Conservation (phyloP, 2,797 vertebrate genomes). For the Sciurus carolinensis region DNA sequence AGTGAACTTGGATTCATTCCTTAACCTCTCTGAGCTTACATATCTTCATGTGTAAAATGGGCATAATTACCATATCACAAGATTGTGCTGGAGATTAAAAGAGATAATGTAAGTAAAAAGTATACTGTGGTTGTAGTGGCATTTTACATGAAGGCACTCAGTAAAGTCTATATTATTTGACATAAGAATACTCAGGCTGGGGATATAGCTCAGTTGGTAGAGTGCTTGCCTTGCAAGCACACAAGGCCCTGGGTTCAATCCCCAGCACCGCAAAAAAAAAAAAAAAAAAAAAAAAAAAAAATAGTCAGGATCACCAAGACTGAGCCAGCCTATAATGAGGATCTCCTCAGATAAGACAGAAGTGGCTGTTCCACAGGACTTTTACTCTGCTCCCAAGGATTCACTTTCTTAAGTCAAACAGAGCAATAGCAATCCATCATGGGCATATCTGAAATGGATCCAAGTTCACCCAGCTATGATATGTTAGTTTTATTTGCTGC, state of each 20-base stretch:
- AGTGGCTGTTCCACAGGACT: neutral
- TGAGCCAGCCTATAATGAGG: neutral
- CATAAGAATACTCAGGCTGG: neutral
- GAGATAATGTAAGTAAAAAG: neutral
- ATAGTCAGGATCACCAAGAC: neutral
- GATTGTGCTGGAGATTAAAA: neutral
- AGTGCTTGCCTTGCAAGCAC: too few species aligned
- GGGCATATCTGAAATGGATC: too few species aligned
- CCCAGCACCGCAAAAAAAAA: too few species aligned
- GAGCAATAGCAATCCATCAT: too few species aligned
- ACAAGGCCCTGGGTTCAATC: too few species aligned
- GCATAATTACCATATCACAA: neutral
- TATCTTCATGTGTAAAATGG: neutral
- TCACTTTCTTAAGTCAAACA: neutral
- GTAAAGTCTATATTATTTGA: neutral
- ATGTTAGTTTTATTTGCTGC: too few species aligned
- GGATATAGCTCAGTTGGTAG: too few species aligned
- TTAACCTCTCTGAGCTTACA: neutral
- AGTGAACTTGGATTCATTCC: neutral
- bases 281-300: too few species aligned
- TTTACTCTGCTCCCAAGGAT: neutral
- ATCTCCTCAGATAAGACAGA: neutral
- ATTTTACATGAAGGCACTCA: neutral
- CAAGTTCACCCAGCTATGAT: too few species aligned
- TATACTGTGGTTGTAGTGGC: neutral